Base-by-base conservation (phyloP, 2,888 invertebrate species). In the Ormyrus pomaceus region DNA sequence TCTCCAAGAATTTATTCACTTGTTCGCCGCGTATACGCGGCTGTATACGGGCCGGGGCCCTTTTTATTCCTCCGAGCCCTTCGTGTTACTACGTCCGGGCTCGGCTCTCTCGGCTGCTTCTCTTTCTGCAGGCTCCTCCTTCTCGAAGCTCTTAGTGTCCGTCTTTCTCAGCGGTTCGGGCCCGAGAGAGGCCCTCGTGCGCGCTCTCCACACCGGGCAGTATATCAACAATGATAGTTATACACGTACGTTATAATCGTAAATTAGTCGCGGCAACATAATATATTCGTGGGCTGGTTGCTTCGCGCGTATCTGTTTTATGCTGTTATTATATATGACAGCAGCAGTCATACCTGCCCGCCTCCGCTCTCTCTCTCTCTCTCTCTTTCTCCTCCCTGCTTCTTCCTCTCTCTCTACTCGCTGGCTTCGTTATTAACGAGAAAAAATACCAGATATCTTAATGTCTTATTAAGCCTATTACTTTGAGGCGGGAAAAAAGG, bases 171-270 rank as follows among this genome's bases (percentile, higher is more conserved):
- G 34, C 55, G 13, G 6, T 48, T 34, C 69, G 11, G n/a, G n/a
- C n/a, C n/a, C 64, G 53, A 19, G 19, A 19, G 19, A 19, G 19
- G 19, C 19, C 19, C 55, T 73, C 55, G 11, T 48, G 11, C 70
- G n/a, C 58, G 8, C 13, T 46, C 71, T 61, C 77, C 19, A 19
- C 19, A 19, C 19, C 76, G 50, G 59, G 90, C 89, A 90, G 89
- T 90, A 90, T 90, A 90, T 90, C 90, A 90, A 89, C 90, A 90
- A 90, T 89, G 90, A 90, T 90, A 90, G 90, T 90, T 90, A 90
- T 90, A 90, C 89, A 89, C 89, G 79, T 89, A 89, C 89, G 90
- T 90, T 90, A 90, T 90, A 90, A 90, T 90, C 90, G 90, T 90
- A 90, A 90, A 90, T 90, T 90, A 90, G 89, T 88, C 88, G 86